phyloP scores from a whole-genome alignment of 53 echinoderm and acorn worm species.

The Holothuria leucospilota region DNA sequence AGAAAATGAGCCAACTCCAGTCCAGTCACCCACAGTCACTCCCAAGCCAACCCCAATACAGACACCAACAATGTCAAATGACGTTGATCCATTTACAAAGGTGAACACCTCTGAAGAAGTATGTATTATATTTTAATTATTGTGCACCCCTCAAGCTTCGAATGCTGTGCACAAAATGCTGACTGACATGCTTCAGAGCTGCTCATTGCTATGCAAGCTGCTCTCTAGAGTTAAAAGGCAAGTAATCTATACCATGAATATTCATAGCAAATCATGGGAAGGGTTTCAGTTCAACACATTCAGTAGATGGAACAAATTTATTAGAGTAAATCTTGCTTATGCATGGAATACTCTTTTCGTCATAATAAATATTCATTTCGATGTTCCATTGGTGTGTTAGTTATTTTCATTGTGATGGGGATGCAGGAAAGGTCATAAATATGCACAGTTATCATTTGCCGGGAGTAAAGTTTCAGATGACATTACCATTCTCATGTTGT shows the following conservation, averaged over 20 bases:
- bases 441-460: too few species aligned
- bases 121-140: conserved; percentile 72
- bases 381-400: too few species aligned
- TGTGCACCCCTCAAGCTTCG: conserved; percentile 33
- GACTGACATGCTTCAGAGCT: conserved; percentile 10
- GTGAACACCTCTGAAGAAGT: conserved; percentile 80
- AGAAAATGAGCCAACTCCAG: conserved; percentile 85
- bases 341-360: too few species aligned
- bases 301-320: too few species aligned
- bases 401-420: too few species aligned
- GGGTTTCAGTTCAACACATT: too few species aligned
- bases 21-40: conserved; percentile 58
- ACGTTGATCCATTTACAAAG: conserved; percentile 90
- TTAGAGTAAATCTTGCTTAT: too few species aligned
- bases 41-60: conserved; percentile 28
- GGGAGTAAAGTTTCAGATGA: too few species aligned
- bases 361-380: too few species aligned
- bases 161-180: conserved; percentile 44
- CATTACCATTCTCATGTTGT: too few species aligned
- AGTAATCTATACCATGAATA: conserved; percentile 21
- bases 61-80: conserved; percentile 51
- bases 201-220: conserved; percentile 28
- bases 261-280: not conserved
- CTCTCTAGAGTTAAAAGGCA: conserved; percentile 30
- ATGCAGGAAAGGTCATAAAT: too few species aligned